Evolutionary conservation across 23 tunicate species (phyloP).

Genomic region (Oikopleura dioica): DNA sequence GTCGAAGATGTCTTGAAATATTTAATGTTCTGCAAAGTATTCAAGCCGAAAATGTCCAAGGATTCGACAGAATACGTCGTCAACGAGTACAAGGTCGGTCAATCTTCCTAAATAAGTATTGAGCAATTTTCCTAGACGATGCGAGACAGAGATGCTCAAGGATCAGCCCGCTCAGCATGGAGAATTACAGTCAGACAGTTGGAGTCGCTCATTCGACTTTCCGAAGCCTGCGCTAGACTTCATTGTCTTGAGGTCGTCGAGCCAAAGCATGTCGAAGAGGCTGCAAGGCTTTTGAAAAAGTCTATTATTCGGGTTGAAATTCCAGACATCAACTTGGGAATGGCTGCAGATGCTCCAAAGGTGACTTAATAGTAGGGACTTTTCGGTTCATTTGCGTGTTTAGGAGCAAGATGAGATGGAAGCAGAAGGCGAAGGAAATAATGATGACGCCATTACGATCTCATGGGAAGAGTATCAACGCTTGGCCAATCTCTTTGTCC

Average conservation of each 20-base stretch:
- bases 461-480: slow-evolving; percentile 63
- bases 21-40: slow-evolving; percentile 59
- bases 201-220: slow-evolving; percentile 67
- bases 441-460: slow-evolving; percentile 19
- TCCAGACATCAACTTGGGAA: slow-evolving; percentile 67
- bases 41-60: slow-evolving; percentile 36
- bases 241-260: slow-evolving; percentile 37
- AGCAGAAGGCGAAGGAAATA: not conserved
- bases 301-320: slow-evolving; percentile 91
- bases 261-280: slow-evolving; percentile 94
- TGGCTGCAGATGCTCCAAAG: slow-evolving; percentile 15
- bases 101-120: no score
- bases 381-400: not conserved
- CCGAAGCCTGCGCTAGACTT: slow-evolving; percentile 82
- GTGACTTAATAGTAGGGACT: not conserved
- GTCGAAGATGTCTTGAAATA: slow-evolving; percentile 73
- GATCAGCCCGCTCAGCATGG: slow-evolving; percentile 86
- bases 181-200: slow-evolving; percentile 91
- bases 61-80: not conserved
- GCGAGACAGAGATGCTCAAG: slow-evolving; percentile 84
- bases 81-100: not conserved
- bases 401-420: slow-evolving; percentile 4
- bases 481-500: slow-evolving; percentile 57
- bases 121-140: no score
- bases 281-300: slow-evolving; percentile 62